phyloP scores from a whole-genome alignment of 2,797 vertebrate species.

The Gambelia wislizenii region DNA sequence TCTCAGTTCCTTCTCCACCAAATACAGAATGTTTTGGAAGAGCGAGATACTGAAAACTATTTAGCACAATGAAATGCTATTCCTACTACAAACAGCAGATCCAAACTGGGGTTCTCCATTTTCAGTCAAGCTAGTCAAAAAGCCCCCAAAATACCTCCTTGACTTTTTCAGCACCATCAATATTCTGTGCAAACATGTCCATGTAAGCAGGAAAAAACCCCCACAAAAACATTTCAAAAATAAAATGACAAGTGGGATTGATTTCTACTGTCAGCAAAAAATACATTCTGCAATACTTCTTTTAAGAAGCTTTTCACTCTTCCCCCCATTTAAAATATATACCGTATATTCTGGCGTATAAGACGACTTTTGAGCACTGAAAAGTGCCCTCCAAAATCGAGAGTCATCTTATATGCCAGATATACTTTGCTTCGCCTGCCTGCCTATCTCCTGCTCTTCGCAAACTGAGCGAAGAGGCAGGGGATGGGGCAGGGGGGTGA shows the following conservation, averaged over 20 bases:
- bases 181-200: slow-evolving; percentile 55
- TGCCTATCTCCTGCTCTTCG: no score
- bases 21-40: slow-evolving; percentile 31
- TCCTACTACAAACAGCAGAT: slow-evolving; percentile 9
- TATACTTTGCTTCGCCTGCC: no score
- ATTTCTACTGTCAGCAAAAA: slow-evolving; percentile 52
- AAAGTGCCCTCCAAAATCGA: no score
- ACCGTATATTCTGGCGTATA: no score
- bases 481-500: no score
- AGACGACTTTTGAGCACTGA: no score
- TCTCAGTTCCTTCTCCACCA: slow-evolving; percentile 11
- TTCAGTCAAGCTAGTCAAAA: slow-evolving; percentile 46
- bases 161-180: slow-evolving; percentile 57
- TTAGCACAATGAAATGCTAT: background rate
- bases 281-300: slow-evolving; percentile 8
- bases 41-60: slow-evolving; percentile 43
- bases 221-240: slow-evolving; percentile 58
- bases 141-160: slow-evolving; percentile 32
- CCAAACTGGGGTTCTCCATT: slow-evolving; percentile 31
- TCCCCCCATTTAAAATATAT: background rate
- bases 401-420: no score
- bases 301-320: slow-evolving; percentile 6
- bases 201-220: slow-evolving; percentile 47
- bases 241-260: slow-evolving; percentile 51
- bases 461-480: no score